phyloP scores from a whole-genome alignment of 2,113 vertebrate species.

The Caranx melampygus region DNA sequence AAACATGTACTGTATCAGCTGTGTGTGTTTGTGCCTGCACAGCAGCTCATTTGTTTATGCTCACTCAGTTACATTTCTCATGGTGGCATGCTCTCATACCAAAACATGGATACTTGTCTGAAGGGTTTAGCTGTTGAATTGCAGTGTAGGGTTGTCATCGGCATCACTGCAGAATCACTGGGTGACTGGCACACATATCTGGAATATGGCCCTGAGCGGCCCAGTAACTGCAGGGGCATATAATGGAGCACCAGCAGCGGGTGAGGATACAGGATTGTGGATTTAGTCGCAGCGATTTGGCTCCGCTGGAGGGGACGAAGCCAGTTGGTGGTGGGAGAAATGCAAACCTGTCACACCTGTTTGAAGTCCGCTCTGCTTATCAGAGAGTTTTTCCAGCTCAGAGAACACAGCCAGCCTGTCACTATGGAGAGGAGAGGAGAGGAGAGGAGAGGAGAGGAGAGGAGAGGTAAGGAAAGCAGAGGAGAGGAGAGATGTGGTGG shows the following conservation, averaged over 20 bases:
- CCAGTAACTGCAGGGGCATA: conserved; percentile 15
- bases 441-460: conserved; percentile 35
- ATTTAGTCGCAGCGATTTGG: conserved; percentile 54
- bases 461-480: conserved; percentile 1
- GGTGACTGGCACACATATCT: conserved; percentile 40
- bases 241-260: conserved; percentile 41
- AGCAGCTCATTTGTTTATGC: neutral
- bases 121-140: conserved; percentile 30
- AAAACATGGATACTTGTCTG: conserved; percentile 15
- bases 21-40: conserved; percentile 14
- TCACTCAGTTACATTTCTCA: conserved; percentile 23
- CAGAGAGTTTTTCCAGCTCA: conserved; percentile 55
- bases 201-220: conserved; percentile 13
- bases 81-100: conserved; percentile 1
- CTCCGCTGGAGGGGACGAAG: conserved; percentile 30
- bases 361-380: conserved; percentile 63
- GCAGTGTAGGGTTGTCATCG: conserved; percentile 36
- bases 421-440: conserved; percentile 11
- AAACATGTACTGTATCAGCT: neutral
- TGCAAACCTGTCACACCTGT: conserved; percentile 69
- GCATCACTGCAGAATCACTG: conserved; percentile 18
- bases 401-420: conserved; percentile 34
- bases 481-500: conserved; percentile 54
- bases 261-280: conserved; percentile 43
- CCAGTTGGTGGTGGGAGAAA: conserved; percentile 51